A percentile compares a stretch with the other conserved stretches of the same genome.
These are phyloP conservation scores for Lindbergichthys nudifrons DNA, from an alignment of 2,797 vertebrate species.

Conservation along the genomic window DNA sequence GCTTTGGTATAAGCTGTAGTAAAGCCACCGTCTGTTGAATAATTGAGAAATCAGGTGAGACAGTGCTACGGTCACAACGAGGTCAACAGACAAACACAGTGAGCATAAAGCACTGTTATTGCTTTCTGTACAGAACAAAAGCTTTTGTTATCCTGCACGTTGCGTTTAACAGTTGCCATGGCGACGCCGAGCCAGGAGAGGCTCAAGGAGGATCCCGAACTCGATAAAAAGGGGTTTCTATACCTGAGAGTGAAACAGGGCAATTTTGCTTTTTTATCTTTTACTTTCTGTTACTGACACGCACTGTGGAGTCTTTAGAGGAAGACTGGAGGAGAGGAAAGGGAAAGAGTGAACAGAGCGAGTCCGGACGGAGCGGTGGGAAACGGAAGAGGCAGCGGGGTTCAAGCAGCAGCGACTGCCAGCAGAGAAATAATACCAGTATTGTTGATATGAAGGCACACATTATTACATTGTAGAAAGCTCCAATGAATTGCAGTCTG, in stretches of 20 bases:
- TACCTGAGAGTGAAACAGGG: constrained; percentile 53
- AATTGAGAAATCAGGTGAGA: constrained; percentile 49
- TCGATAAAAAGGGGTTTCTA: constrained; percentile 66
- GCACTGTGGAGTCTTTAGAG: constrained; percentile 35
- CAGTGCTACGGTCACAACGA: constrained; percentile 42
- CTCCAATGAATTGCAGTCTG: constrained; percentile 42
- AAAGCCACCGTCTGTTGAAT: constrained; percentile 29
- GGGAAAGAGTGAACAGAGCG: constrained; percentile 32
- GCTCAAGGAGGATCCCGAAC: constrained; percentile 68
- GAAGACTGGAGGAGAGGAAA: constrained; percentile 29
- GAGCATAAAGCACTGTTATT: constrained; percentile 54
- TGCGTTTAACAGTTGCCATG: constrained; percentile 75
- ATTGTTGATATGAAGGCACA: constrained; percentile 53
- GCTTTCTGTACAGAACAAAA: constrained; percentile 64
- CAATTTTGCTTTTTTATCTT: constrained; percentile 31
- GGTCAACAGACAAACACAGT: constrained; percentile 56
- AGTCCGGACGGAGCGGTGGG: constrained; percentile 64
- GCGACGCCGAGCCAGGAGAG: constrained; percentile 61
- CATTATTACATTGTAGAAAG: constrained; percentile 51
- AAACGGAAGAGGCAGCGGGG: constrained; percentile 65
- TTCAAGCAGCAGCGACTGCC: constrained; percentile 65
- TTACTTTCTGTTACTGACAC: constrained; percentile 40
- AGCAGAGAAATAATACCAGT: constrained; percentile 64
- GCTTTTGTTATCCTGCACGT: constrained; percentile 67
- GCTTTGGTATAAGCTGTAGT: constrained; percentile 6